phyloP scores from a whole-genome alignment of 2,888 invertebrate species.

The Polia nebulosa region DNA sequence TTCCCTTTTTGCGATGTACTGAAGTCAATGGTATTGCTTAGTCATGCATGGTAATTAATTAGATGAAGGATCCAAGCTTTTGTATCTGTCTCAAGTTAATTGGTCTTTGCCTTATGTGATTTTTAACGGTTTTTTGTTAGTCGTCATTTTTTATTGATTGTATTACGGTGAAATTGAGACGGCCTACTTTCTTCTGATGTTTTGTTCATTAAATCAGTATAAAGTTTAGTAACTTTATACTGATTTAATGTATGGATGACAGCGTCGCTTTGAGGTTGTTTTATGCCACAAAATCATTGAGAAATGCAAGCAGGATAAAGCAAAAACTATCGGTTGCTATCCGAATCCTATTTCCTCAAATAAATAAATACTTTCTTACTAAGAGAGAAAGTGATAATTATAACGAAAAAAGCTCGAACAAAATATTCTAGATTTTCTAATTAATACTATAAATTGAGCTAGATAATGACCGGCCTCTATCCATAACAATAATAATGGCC shows the following conservation, averaged over 20 bases:
- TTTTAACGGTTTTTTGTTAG: not conserved
- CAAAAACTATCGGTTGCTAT: too few species aligned
- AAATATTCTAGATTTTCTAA: too few species aligned
- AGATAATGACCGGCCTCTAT: too few species aligned
- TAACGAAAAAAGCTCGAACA: too few species aligned
- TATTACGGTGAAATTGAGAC: slow-evolving; percentile 1
- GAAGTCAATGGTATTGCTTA: slow-evolving; percentile 63
- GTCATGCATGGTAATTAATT: slow-evolving; percentile 73
- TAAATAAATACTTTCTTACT: too few species aligned
- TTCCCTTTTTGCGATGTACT: slow-evolving; percentile 54
- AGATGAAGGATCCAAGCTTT: slow-evolving; percentile 50
- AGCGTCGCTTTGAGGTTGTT: not conserved
- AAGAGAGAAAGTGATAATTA: too few species aligned
- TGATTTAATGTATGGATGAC: not conserved
- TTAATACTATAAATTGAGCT: too few species aligned
- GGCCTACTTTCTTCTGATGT: slow-evolving; percentile 21
- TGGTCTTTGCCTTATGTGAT: slow-evolving; percentile 2
- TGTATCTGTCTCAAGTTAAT: slow-evolving; percentile 12
- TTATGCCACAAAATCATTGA: too few species aligned
- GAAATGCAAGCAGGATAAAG: too few species aligned
- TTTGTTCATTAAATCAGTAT: too few species aligned
- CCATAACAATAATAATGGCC: not conserved
- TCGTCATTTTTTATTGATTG: slow-evolving; percentile 2
- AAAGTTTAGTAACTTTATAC: slow-evolving; percentile 1
- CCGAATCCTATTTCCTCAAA: too few species aligned